Percentiles rank a stretch among this genome's conserved stretches.
Conservation (phyloP, 2,888 invertebrate species). For the Pristionchus mayeri region DNA sequence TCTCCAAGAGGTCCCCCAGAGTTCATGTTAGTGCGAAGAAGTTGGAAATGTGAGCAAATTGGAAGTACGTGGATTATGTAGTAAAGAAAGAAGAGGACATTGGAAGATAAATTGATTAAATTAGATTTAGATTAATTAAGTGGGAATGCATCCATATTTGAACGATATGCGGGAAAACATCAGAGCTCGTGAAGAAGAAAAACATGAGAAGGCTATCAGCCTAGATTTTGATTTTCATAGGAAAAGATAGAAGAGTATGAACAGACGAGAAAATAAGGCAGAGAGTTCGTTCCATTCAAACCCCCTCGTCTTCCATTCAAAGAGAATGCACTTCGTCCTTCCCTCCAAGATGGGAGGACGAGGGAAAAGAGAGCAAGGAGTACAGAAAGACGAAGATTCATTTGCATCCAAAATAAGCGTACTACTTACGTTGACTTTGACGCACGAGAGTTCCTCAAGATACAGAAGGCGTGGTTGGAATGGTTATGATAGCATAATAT, state of each 20-base stretch:
- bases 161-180: neutral
- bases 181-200: neutral
- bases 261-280: neutral
- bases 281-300: neutral
- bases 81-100: neutral
- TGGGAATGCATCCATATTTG: too few relatives aligned
- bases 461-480: neutral
- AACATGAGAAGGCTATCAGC: constrained; percentile 2
- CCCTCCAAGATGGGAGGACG: neutral
- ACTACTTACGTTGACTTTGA: neutral
- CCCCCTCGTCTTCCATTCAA: neutral
- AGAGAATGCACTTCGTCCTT: constrained; percentile 19
- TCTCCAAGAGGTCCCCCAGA: constrained; percentile 5
- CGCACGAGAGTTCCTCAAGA: neutral
- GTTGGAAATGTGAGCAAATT: neutral
- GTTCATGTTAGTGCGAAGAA: neutral
- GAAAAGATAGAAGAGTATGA: neutral
- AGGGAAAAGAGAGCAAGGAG: neutral
- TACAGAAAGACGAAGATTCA: neutral
- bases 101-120: neutral
- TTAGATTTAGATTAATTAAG: too few relatives aligned
- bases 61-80: neutral
- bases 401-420: constrained; percentile 35
- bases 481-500: too few relatives aligned
- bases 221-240: neutral